Base-by-base conservation (phyloP, 2,797 vertebrate species). In the Paratrypauchen microcephalus region DNA sequence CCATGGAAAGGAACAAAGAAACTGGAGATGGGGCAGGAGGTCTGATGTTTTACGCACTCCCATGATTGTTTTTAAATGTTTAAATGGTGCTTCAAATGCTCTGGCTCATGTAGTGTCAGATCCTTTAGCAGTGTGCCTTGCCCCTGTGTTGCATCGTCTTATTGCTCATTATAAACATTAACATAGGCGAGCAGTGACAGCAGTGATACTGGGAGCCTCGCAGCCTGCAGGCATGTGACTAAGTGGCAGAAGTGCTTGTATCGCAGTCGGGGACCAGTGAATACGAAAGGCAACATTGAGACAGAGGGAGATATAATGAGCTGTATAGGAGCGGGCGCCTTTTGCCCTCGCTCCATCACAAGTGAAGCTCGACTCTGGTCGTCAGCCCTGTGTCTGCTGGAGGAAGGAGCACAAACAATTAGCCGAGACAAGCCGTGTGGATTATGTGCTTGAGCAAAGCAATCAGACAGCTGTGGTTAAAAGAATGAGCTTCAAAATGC, bases 361-460 rank as follows among this genome's bases (percentile, higher is more conserved):
- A 81, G 83, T 80, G 81, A 82, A 78, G 80, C 83, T 83, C 77
- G 65, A 13, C 78, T 86, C 83, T 87, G 76, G 66, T 86, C 85
- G 79, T 79, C 58, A 65, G 84, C 78, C 83, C 48, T 19, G 84
- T 69, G 75, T 86, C 87, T 84, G 77, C 78, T 85, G 81, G 81
- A 87, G 86, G 78, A 88, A 86, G 86, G 83, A 87, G 82, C 84
- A 62, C 89, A 88, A 91, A 92, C 91, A 93, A 93, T 93, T 93
- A 93, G 84, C 86, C 79, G 81, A 84, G 85, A 86, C 90, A 79
- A 89, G 87, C 79, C 73, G 74, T 85, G 86, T 81, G 87, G 88
- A 89, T 91, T 90, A 90, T 88, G 89, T 87, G 82, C 86, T 88
- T 83, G 82, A 88, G 74, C 89, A 83, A 78, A 89, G 87, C 83